Evolutionary conservation across 2,113 vertebrate species (phyloP).

Genomic region (Malaclemys terrapin): DNA sequence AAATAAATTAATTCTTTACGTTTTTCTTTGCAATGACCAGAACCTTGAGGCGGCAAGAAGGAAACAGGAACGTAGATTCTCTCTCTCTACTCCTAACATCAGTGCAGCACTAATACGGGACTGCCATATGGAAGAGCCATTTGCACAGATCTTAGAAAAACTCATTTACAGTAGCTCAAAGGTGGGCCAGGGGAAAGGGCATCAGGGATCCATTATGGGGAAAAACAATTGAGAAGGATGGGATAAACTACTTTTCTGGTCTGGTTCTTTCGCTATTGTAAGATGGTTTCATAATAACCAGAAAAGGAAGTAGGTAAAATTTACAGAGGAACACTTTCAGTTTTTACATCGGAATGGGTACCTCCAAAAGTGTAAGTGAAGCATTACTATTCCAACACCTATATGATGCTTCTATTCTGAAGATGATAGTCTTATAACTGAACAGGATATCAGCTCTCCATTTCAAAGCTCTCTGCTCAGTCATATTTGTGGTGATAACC

Average conservation of each 20-base stretch:
- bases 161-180: neutral
- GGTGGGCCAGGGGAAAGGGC: neutral
- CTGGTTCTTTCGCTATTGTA: neutral
- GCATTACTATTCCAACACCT: neutral
- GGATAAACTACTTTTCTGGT: neutral
- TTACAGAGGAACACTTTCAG: neutral
- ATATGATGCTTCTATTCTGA: neutral
- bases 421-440: neutral
- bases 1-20: neutral
- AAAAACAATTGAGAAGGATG: neutral
- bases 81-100: neutral
- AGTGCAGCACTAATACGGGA: neutral
- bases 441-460: neutral
- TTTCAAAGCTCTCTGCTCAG: neutral
- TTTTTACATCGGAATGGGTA: neutral
- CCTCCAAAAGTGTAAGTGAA: neutral
- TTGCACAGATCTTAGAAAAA: neutral
- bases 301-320: neutral
- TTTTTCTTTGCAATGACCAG: neutral
- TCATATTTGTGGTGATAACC: neutral
- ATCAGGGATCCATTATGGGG: neutral
- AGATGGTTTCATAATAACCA: neutral
- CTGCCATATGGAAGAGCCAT: neutral
- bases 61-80: neutral
- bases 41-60: neutral